Base-by-base conservation (phyloP, 92 coral and sea anemone species). In the Parazoanthus swiftii region DNA sequence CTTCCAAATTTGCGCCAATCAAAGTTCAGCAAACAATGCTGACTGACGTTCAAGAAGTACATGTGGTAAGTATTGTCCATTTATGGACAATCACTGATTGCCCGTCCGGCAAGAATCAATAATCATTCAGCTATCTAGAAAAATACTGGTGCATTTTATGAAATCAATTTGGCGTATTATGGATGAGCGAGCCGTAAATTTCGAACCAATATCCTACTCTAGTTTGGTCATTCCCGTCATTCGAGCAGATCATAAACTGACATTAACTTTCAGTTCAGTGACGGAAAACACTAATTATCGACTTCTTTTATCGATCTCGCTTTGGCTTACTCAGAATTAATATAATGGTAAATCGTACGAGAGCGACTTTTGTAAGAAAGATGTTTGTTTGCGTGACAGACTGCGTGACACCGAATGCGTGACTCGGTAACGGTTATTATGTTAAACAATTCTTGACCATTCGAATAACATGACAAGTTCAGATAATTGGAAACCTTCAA, bases 41-140 rank as follows among this genome's bases (percentile, higher is more conserved):
- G 14, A 26, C 71, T 84, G 42, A 50, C 87, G 39, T 50, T 80
- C 79, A 94, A 94, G 98, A 94, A 94, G 98, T 94, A 94, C 98
- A 94, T 87, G 95, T 88, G 95, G 98, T 94, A 93, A 26, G 70
- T 9, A 16, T 1, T 73, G 59, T 84, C 77, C 77, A 39, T 37
- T 38, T 26, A 48, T 46, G 76, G 86, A 71, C 77, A 46, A n/a
- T 14, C 67, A 26, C 56, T 72, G 1, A 75, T 72, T 71, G 87
- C 87, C 23, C 86, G 36, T 39, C 76, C n/a, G 85, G 85, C 85
- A 66, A 63, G 76, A 38, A 33, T 37, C 18, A 51, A 70, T 68
- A 84, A 44, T 84, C 68, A 84, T 84, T 84, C 79, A 72, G 46
- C 65, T 84, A 68, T 46, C 77, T 84, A 84, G 68, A 84, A 84